Conservation (phyloP, 2,113 vertebrate species). For the Calyptommatus sinebrachiatus region DNA sequence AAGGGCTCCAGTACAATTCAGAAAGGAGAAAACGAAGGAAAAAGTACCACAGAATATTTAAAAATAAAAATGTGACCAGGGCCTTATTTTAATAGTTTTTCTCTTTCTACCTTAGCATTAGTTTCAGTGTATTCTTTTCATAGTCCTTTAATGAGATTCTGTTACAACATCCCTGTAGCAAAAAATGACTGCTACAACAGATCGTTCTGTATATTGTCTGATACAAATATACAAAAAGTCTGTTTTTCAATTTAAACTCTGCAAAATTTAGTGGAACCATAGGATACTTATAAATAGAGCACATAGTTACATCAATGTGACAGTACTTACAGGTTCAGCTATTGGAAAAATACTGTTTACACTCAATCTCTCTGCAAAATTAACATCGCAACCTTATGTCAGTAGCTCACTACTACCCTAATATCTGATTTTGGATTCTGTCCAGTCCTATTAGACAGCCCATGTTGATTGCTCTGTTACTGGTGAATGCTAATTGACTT, state of each 20-base stretch:
- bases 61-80: no score
- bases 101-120: no score
- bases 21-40: neutral
- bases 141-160: no score
- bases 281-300: slow-evolving; percentile 55
- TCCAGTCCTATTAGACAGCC: slow-evolving; percentile 79
- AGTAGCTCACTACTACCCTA: slow-evolving; percentile 73
- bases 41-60: no score
- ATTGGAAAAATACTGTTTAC: slow-evolving; percentile 60
- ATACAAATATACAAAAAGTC: slow-evolving; percentile 36
- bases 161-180: no score
- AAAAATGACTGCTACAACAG: no score
- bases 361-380: slow-evolving; percentile 63
- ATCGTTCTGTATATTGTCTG: slow-evolving; percentile 58
- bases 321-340: slow-evolving; percentile 53
- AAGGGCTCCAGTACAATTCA: neutral
- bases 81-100: no score
- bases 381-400: slow-evolving; percentile 76
- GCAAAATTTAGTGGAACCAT: slow-evolving; percentile 45
- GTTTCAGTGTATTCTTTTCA: no score
- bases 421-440: slow-evolving; percentile 80
- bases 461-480: slow-evolving; percentile 79
- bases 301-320: slow-evolving; percentile 62
- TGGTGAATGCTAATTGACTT: slow-evolving; percentile 80
- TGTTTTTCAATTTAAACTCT: slow-evolving; percentile 51